Evolutionary conservation across 2,797 vertebrate species (phyloP).

Genomic region (Paramormyrops hopkinsi): DNA sequence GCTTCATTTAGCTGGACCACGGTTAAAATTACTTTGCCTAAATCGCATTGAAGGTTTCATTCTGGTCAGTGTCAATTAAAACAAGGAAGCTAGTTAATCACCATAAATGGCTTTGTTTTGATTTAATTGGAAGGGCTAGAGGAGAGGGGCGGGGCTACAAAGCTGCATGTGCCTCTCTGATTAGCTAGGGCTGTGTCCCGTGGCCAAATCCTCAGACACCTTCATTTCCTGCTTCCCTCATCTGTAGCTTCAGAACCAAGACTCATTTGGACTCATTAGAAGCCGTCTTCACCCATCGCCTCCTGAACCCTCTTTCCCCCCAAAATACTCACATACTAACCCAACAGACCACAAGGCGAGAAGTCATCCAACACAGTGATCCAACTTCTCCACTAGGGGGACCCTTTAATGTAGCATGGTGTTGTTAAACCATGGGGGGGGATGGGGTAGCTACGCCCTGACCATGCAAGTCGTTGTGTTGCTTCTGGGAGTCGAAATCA

Average conservation of each 20-base stretch:
- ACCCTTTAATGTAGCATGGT: neutral
- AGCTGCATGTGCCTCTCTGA: neutral
- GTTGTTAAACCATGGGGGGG: neutral
- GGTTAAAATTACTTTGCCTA: conserved; percentile 20
- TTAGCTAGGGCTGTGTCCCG: neutral
- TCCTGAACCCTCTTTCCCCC: neutral
- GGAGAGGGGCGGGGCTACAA: neutral
- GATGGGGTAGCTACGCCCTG: neutral
- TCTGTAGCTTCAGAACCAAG: neutral
- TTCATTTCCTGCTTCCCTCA: neutral
- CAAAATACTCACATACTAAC: neutral
- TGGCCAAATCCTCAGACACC: neutral
- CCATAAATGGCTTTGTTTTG: conserved; percentile 15
- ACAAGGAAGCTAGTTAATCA: conserved; percentile 31
- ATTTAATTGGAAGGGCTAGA: conserved; percentile 19
- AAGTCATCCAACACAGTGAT: neutral
- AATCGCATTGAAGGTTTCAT: conserved; percentile 20
- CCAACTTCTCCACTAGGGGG: neutral
- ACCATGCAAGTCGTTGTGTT: neutral
- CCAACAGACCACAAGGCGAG: neutral
- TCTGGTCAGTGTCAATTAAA: conserved; percentile 24
- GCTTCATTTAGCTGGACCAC: conserved; percentile 27
- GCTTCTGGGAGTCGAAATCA: neutral
- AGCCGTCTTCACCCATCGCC: neutral
- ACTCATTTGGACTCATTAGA: neutral